Base-by-base conservation (phyloP, 64 coral and sea anemone genomes). In the Hydrozoanthus tunicans region DNA sequence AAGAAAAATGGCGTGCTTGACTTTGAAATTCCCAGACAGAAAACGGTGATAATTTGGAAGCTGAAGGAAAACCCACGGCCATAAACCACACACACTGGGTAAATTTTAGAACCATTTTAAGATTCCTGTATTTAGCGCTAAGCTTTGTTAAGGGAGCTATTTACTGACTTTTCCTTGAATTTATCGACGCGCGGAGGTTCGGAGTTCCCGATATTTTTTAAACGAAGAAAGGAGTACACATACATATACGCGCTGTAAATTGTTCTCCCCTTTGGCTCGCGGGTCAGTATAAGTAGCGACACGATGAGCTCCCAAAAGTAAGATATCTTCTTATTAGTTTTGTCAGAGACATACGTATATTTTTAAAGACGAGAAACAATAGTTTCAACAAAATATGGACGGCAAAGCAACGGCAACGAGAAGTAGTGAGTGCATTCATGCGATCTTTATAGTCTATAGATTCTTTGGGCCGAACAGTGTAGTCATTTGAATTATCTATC, bases 41-140 rank as follows among this genome's bases (percentile, higher is more conserved):
- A 70, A 81, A 83, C 43, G 66, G 84, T 80, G 64, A 54, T 74
- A 83, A 90, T 89, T 77, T 89, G 94, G 55, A 80, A 51, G 54
- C 91, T 90, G 65, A 95, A 93, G 94, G 91, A 56, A 95, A 95
- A 93, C 94, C 94, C 86, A 90, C 75, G 69, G 62, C 69, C 51
- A 20, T 60, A 76, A 62, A 70, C 67, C 94, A 78, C 80, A 84
- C 10, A 79, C 55, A 89, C 51, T 85, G 79, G 83, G 69, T 84
- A 92, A 77, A 93, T 73, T 95, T 90, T 85, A 43, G 27, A 84
- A 60, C 54, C 89, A 84, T 79, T 57, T 53, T 43, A 43, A 43
- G 32, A 43, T 66, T 57, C 70, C 7, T 65, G 4, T 58, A 68
- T 71, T 78, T 79, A 53, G 54, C 25, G 58, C 12, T 62, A 27